Base-by-base conservation (phyloP, 2,888 invertebrate species). In the Machimus atricapillus region DNA sequence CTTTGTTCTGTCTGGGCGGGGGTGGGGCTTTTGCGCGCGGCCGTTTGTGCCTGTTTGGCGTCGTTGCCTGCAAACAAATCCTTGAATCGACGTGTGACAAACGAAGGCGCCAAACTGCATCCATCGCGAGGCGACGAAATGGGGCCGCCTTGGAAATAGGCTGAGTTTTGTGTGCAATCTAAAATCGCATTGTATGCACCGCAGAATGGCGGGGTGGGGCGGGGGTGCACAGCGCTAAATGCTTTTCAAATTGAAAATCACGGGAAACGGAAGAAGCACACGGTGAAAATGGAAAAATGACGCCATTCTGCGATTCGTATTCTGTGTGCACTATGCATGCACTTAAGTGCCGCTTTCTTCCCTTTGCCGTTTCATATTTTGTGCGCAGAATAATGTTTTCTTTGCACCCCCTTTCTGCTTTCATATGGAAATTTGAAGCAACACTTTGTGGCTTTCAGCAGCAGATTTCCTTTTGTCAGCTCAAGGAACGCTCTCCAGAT, bases 51-150 rank as follows among this genome's bases (percentile, higher is more conserved):
- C 37, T 31, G 40, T 58, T 83, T 83, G 40, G 77, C 86, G 77
- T 77, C 77, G 77, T 27, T 86, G 86, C 86, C 86, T 86, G 56
- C 86, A 86, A 86, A 86, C 86, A 86, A 86, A 77, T 86, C 86
- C 86, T 86, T 86, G 86, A 77, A 77, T 78, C 76, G 56, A 86
- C 66, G 56, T 77, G 86, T 86, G 86, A 86, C 52, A 86, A 86
- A 86, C 52, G 86, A 86, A 77, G 77, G 86, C 86, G 86, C 77
- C 86, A 86, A 86, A 86, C 77, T 86, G 86, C 77, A 86, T 56
- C 83, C 58, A 23, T 27, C 66, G 66, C 27, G 66, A 23, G 34
- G 27, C 34, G 66, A 37, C 43, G 66, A 66, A 83, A 66, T 73
- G 83, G 83, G 83, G 66, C 58, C 66, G 83, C 83, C 83, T 83